Conservation (phyloP, 64 coral and sea anemone genomes). For the Pocillopora damicornis region DNA sequence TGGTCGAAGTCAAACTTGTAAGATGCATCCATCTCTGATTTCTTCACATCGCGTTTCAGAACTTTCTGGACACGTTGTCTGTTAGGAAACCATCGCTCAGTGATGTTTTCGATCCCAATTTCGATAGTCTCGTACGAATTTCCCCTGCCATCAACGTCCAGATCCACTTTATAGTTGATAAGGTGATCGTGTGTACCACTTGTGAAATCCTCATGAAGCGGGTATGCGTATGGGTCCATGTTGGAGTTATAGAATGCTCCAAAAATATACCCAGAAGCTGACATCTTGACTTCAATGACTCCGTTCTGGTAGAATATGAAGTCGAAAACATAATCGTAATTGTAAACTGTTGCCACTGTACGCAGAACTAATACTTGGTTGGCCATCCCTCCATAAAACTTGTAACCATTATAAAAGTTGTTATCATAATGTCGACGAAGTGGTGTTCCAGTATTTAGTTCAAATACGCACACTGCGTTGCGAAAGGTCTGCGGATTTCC, state of each 20-base stretch:
- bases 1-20: constrained; percentile 66
- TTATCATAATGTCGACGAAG: constrained; percentile 72
- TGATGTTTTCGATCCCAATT: constrained; percentile 50
- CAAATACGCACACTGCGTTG: constrained; percentile 81
- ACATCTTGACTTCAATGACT: constrained; percentile 54
- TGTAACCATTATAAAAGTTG: constrained; percentile 57
- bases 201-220: constrained; percentile 29
- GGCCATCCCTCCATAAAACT: constrained; percentile 78
- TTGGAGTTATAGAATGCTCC: constrained; percentile 23
- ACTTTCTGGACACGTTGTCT: constrained; percentile 40
- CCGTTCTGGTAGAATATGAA: constrained; percentile 60
- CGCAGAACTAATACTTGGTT: constrained; percentile 46
- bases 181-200: constrained; percentile 57
- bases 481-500: constrained; percentile 29
- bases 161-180: constrained; percentile 54
- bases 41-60: constrained; percentile 42
- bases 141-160: constrained; percentile 31
- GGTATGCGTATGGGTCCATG: constrained; percentile 27
- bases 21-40: constrained; percentile 31
- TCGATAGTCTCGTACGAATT: constrained; percentile 68
- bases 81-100: constrained; percentile 41
- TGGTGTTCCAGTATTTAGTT: constrained; percentile 68
- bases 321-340: constrained; percentile 58
- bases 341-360: constrained; percentile 32
- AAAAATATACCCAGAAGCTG: constrained; percentile 37